Evolutionary conservation across 2,888 invertebrate genomes (phyloP).

Genomic region (Fragum fragum): DNA sequence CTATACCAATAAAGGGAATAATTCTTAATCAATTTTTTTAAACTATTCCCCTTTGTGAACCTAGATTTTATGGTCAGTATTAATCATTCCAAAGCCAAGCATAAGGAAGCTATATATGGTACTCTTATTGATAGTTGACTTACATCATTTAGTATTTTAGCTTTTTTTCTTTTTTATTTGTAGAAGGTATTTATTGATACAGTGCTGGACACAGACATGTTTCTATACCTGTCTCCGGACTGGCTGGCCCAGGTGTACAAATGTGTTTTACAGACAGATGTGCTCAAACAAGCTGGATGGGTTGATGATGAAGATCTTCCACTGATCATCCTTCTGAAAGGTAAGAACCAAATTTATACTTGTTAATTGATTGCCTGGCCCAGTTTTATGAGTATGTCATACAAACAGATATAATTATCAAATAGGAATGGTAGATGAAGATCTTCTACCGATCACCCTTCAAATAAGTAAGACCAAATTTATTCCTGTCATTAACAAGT

Average conservation of each 20-base stretch:
- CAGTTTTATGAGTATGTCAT: conserved; percentile 96
- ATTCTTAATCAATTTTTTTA: no score
- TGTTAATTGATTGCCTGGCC: conserved; percentile 94
- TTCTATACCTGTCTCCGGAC: conserved; percentile 96
- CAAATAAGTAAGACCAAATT: conserved; percentile 90
- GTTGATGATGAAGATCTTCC: conserved; percentile 89
- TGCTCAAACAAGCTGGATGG: conserved; percentile 91
- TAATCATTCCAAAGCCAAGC: no score
- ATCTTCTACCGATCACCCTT: conserved; percentile 91
- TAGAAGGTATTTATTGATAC: conserved; percentile 96
- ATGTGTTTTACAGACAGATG: conserved; percentile 92
- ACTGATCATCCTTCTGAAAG: conserved; percentile 92
- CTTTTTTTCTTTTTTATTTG: conserved; percentile 57
- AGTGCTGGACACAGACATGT: conserved; percentile 96
- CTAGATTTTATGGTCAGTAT: no score
- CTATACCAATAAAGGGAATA: no score
- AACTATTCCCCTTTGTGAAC: no score
- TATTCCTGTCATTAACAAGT: conserved; percentile 90
- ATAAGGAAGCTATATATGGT: no score
- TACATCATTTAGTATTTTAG: no score
- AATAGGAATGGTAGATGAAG: conserved; percentile 89
- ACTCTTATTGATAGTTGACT: no score
- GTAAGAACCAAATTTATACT: conserved; percentile 86
- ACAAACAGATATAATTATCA: conserved; percentile 91
- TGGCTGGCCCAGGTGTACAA: conserved; percentile 98